phyloP scores from a whole-genome alignment of 2,888 invertebrate species.

The Synergus japonicus region DNA sequence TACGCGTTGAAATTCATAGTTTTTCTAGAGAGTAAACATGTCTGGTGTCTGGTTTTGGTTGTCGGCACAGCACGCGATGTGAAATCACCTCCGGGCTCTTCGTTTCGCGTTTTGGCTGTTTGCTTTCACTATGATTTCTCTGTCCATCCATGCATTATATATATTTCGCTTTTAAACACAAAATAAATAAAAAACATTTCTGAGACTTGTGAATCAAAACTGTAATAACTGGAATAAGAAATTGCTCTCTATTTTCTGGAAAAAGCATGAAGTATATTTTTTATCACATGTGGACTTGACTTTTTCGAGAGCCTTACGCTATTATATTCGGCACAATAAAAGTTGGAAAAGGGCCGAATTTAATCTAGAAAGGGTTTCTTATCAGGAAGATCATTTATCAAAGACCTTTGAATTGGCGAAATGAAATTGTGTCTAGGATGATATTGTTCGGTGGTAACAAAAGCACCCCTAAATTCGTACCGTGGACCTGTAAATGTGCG shows the following conservation, averaged over 20 bases:
- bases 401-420: constrained; percentile 18
- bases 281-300: not conserved
- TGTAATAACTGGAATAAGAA: too few species aligned
- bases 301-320: not conserved
- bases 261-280: not conserved
- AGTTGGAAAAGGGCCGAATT: not conserved
- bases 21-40: constrained; percentile 44
- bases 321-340: not conserved
- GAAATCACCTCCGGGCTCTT: constrained; percentile 67
- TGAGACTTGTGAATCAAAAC: not conserved
- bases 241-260: too few species aligned
- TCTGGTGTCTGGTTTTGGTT: constrained; percentile 62
- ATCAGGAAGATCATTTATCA: not conserved
- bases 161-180: not conserved
- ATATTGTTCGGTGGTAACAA: constrained; percentile 41
- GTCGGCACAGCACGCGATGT: constrained; percentile 71
- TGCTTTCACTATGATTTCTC: constrained; percentile 57
- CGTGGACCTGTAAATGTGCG: constrained; percentile 78
- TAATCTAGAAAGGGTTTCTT: not conserved
- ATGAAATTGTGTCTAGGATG: not conserved
- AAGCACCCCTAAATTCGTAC: constrained; percentile 67
- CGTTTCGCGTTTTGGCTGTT: constrained; percentile 42
- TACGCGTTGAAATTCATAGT: constrained; percentile 33
- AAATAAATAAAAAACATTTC: not conserved
- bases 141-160: constrained; percentile 48